Conservation (phyloP, 2,888 invertebrate genomes). For the Xestia xanthographa region DNA sequence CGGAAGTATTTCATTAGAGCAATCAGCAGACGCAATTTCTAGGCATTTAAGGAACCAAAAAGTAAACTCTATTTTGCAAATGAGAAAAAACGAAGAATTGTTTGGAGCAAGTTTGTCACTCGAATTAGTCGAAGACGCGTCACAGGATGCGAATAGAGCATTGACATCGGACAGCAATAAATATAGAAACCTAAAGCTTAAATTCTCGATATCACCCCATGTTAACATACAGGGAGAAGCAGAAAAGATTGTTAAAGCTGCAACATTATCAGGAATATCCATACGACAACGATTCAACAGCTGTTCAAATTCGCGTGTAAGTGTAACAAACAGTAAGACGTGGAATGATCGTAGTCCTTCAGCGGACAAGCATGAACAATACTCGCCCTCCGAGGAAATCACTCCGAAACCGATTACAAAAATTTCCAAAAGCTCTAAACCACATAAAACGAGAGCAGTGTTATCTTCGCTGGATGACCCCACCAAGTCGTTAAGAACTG, state of each 20-base stretch:
- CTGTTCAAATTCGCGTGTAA: neutral
- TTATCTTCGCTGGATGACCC: neutral
- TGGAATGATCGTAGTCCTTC: conserved; percentile 74
- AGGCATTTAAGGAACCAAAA: conserved; percentile 71
- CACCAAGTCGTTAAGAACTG: neutral
- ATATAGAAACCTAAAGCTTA: neutral
- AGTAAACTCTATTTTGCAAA: conserved; percentile 81
- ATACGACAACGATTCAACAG: neutral
- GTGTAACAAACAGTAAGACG: conserved; percentile 71
- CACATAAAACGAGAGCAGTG: neutral
- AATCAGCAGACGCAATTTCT: conserved; percentile 65
- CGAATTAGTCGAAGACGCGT: conserved; percentile 80
- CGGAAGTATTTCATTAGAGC: conserved; percentile 69
- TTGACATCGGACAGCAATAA: neutral
- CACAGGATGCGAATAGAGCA: conserved; percentile 52
- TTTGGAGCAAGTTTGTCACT: conserved; percentile 78
- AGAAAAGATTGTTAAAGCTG: conserved; percentile 21
- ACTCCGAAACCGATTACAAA: conserved; percentile 82
- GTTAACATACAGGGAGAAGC: conserved; percentile 62
- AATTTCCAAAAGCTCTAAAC: conserved; percentile 71
- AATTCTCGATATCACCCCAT: conserved; percentile 60
- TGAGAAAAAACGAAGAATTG: conserved; percentile 81
- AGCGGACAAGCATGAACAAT: conserved; percentile 55
- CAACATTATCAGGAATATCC: neutral
- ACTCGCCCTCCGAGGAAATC: conserved; percentile 62